A percentile compares a stretch with the other conserved stretches of the same genome.
Evolutionary conservation across 2,888 invertebrate genomes (phyloP).

Genomic region (Limnephilus auricula): DNA sequence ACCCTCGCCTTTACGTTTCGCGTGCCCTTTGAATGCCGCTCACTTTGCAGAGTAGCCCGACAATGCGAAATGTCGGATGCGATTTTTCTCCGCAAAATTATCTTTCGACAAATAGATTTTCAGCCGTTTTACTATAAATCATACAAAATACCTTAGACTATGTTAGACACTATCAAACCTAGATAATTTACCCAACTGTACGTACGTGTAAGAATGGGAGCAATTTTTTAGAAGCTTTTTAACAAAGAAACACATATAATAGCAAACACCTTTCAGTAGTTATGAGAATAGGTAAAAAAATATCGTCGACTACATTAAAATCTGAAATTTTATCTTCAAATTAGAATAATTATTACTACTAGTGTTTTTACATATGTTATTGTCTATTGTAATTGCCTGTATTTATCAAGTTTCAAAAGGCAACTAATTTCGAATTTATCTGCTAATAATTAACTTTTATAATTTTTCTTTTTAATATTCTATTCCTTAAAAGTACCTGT

Average conservation of each 20-base stretch:
- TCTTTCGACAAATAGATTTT: conserved; percentile 40
- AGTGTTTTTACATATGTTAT: too few species aligned
- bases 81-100: conserved; percentile 33
- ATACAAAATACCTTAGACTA: background rate
- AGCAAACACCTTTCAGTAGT: background rate
- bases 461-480: too few species aligned
- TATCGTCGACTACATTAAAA: background rate
- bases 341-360: too few species aligned
- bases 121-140: background rate
- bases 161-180: background rate
- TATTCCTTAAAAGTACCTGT: too few species aligned
- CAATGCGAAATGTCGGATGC: conserved; percentile 24
- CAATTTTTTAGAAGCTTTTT: background rate
- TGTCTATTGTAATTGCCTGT: too few species aligned
- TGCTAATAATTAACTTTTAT: too few species aligned
- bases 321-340: background rate
- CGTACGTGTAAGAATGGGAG: background rate
- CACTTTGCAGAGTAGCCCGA: conserved; percentile 6
- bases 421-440: too few species aligned
- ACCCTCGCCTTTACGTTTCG: background rate
- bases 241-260: background rate
- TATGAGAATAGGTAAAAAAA: background rate
- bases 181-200: background rate
- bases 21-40: conserved; percentile 3
- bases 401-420: too few species aligned